These are phyloP conservation scores for Archilochus colubris DNA, from an alignment of 2,113 vertebrate species.

Conservation along the genomic window DNA sequence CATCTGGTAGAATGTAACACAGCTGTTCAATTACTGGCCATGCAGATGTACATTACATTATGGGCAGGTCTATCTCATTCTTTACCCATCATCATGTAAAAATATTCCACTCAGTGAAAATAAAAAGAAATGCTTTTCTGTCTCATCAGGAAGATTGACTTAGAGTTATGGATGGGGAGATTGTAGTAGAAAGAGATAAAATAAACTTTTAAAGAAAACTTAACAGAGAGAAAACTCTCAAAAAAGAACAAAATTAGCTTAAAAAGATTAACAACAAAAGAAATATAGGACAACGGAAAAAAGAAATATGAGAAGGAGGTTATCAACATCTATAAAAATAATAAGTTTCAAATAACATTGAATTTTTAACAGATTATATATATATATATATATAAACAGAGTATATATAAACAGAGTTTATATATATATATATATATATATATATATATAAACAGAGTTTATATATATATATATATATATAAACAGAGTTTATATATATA, in stretches of 20 bases:
- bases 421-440: too few species aligned
- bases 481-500: too few species aligned
- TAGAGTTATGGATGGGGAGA: background rate
- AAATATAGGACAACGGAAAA: background rate
- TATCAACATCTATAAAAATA: background rate
- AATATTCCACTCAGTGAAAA: background rate
- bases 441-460: too few species aligned
- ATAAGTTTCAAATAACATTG: background rate
- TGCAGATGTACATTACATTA: background rate
- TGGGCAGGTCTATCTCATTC: background rate
- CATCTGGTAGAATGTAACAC: background rate
- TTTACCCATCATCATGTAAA: background rate
- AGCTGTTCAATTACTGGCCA: background rate
- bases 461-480: too few species aligned
- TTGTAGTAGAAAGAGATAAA: background rate
- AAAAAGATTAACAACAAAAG: background rate
- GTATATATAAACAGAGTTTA: too few species aligned
- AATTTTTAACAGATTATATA: background rate
- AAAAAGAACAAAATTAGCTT: fast-evolving
- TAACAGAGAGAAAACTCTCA: background rate
- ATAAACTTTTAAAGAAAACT: background rate
- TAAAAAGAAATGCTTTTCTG: background rate
- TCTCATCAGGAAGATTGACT: background rate
- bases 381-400: too few species aligned
- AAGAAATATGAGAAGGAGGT: background rate